phyloP scores from a whole-genome alignment of 2,113 vertebrate genomes.

The Ascaphus truei region DNA sequence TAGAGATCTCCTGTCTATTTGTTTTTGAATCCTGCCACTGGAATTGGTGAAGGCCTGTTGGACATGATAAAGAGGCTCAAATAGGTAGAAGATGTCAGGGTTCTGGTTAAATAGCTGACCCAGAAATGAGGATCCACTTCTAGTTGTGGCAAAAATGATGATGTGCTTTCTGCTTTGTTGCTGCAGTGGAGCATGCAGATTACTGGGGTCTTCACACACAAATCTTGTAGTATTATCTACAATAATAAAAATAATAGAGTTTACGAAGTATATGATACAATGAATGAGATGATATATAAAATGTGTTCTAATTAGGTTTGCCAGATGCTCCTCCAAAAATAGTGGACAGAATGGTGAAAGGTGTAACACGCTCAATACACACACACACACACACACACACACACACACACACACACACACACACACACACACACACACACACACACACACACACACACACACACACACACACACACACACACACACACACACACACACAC shows the following conservation, averaged over 20 bases:
- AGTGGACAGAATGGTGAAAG: too few relatives aligned
- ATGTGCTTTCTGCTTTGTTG: constrained; percentile 57
- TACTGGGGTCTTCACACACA: constrained; percentile 53
- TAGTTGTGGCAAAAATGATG: constrained; percentile 68
- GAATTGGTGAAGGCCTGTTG: constrained; percentile 67
- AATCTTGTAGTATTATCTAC: constrained; percentile 44
- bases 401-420: too few relatives aligned
- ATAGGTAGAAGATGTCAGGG: constrained; percentile 67
- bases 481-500: too few relatives aligned
- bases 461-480: too few relatives aligned
- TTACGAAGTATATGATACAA: too few relatives aligned
- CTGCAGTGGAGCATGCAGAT: constrained; percentile 13
- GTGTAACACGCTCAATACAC: too few relatives aligned
- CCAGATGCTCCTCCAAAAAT: too few relatives aligned
- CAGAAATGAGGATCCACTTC: constrained; percentile 73
- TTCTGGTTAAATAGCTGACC: constrained; percentile 76
- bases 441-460: too few relatives aligned
- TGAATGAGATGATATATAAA: too few relatives aligned
- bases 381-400: too few relatives aligned
- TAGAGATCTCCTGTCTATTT: constrained; percentile 57
- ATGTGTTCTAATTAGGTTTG: too few relatives aligned
- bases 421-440: too few relatives aligned
- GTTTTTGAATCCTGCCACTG: constrained; percentile 51
- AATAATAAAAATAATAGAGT: background rate
- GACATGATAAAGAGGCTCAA: constrained; percentile 73